These are phyloP conservation scores for Pseudopleuronectes americanus DNA, from an alignment of 2,797 vertebrate species.

Conservation along the genomic window DNA sequence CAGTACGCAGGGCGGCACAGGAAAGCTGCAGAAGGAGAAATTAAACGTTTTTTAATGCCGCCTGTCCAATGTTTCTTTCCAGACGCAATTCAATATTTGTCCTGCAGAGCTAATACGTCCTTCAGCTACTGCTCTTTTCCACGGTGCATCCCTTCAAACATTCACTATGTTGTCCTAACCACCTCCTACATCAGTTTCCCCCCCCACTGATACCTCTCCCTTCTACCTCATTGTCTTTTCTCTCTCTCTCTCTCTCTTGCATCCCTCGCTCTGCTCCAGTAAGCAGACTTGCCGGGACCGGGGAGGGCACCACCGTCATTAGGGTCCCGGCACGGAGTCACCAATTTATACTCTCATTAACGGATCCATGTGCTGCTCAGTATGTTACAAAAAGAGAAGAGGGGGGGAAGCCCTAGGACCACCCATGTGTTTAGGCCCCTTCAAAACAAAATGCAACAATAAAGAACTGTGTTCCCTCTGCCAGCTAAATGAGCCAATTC, in stretches of 20 bases:
- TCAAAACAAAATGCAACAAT: conserved; percentile 63
- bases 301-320: conserved; percentile 56
- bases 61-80: conserved; percentile 21
- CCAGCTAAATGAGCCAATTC: conserved; percentile 58
- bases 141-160: neutral
- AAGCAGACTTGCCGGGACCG: conserved; percentile 45
- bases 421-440: conserved; percentile 66
- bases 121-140: conserved; percentile 36
- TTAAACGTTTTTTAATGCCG: conserved; percentile 70
- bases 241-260: conserved; percentile 1
- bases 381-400: conserved; percentile 40
- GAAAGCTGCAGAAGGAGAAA: conserved; percentile 67
- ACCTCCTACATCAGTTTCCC: conserved; percentile 24
- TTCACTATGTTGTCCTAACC: conserved; percentile 1
- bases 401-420: conserved; percentile 43
- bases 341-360: conserved; percentile 72
- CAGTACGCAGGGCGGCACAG: conserved; percentile 61
- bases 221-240: conserved; percentile 27
- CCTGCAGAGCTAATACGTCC: conserved; percentile 16
- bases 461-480: conserved; percentile 58
- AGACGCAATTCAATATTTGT: conserved; percentile 54
- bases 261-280: conserved; percentile 46
- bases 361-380: conserved; percentile 59
- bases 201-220: conserved; percentile 5
- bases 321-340: conserved; percentile 59